phyloP scores from a whole-genome alignment of 1,140 invertebrate species.

The Heliothis subflexa region DNA sequence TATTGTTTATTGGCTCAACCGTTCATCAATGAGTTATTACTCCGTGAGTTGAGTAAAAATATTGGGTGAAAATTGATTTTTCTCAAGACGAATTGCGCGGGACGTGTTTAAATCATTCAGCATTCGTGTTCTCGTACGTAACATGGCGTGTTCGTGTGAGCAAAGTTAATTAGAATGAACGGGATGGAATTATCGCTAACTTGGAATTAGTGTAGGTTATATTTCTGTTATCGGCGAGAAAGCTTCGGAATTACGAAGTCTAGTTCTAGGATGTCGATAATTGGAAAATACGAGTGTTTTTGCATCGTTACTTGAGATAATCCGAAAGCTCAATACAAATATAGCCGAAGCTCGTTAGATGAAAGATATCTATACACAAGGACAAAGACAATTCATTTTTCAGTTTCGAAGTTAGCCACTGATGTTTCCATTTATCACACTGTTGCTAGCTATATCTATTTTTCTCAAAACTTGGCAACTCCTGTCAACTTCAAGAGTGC shows the following conservation, averaged over 20 bases:
- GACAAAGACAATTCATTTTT: too few relatives aligned
- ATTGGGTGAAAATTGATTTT: constrained; percentile 78
- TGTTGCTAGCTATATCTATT: too few relatives aligned
- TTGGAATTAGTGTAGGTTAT: background rate
- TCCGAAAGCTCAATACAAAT: background rate
- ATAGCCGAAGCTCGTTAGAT: too few relatives aligned
- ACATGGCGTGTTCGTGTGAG: background rate
- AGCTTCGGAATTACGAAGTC: background rate
- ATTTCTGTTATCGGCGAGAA: background rate
- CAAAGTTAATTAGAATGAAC: constrained; percentile 3
- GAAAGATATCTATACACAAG: too few relatives aligned
- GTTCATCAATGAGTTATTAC: constrained; percentile 69
- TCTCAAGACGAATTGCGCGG: constrained; percentile 46
- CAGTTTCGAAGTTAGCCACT: too few relatives aligned
- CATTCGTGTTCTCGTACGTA: background rate
- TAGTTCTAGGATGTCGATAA: background rate
- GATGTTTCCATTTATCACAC: too few relatives aligned
- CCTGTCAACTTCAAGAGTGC: background rate
- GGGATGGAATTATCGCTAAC: background rate
- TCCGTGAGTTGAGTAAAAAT: constrained; percentile 65
- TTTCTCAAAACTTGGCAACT: background rate
- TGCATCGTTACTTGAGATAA: too few relatives aligned
- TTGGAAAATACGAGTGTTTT: background rate
- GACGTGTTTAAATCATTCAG: constrained; percentile 21
- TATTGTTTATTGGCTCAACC: constrained; percentile 77